These are phyloP conservation scores for Hafferia zeledoni DNA, from an alignment of 2,797 vertebrate species.

Conservation along the genomic window DNA sequence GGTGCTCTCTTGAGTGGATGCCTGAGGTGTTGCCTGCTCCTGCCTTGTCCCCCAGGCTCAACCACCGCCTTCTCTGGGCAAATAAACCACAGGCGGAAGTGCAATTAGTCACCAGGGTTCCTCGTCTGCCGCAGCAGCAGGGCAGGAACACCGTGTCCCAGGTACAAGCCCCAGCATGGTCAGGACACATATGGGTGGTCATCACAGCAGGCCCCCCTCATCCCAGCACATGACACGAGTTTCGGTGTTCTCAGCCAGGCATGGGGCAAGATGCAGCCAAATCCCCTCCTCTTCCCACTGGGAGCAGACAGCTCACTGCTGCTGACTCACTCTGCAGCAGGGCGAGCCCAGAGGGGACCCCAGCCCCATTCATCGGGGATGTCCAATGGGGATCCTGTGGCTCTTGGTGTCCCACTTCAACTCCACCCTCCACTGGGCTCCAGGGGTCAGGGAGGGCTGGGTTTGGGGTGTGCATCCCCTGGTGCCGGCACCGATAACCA, in stretches of 20 bases:
- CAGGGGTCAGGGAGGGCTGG: not conserved
- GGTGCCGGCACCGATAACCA: not conserved
- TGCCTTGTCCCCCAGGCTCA: not conserved
- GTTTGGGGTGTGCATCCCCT: rapidly evolving
- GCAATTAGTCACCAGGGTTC: constrained; percentile 8
- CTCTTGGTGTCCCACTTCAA: not conserved
- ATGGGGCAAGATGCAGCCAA: not conserved
- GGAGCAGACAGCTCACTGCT: not conserved
- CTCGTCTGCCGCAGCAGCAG: not conserved
- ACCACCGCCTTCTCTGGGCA: not conserved
- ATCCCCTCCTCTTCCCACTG: not conserved
- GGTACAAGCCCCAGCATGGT: not conserved
- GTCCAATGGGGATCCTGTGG: rapidly evolving
- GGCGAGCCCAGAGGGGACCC: not conserved
- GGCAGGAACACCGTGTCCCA: not conserved
- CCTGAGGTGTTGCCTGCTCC: not conserved
- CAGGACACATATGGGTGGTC: not conserved
- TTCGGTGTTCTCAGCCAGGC: not conserved
- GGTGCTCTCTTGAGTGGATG: rapidly evolving
- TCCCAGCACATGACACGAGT: not conserved
- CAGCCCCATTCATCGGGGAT: not conserved
- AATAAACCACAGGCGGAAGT: constrained; percentile 49
- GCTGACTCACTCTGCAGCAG: not conserved
- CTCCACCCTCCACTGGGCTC: rapidly evolving
- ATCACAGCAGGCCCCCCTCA: rapidly evolving